phyloP scores from a whole-genome alignment of 2,888 invertebrate genomes.

The Oeneis ivallda region DNA sequence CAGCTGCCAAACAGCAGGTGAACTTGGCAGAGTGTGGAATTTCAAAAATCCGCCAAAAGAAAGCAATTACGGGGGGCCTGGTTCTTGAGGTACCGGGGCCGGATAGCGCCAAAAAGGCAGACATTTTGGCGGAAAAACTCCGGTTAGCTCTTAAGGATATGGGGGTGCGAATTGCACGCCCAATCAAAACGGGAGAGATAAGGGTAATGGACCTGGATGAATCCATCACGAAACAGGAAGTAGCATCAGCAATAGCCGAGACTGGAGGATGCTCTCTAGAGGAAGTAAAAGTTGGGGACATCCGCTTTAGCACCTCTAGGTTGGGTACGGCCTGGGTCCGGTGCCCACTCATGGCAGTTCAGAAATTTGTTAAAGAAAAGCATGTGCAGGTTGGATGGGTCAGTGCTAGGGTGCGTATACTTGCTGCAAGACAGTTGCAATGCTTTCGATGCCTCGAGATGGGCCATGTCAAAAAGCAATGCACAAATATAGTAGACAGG shows the following conservation, averaged over 20 bases:
- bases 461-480: conserved; percentile 32
- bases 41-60: conserved; percentile 1
- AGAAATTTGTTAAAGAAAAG: too few relatives aligned
- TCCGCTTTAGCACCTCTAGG: too few relatives aligned
- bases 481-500: conserved; percentile 25
- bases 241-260: conserved; percentile 26
- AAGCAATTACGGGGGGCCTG: conserved; percentile 22
- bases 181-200: conserved; percentile 26
- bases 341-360: too few relatives aligned
- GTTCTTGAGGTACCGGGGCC: conserved; percentile 13
- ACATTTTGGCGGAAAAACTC: conserved; percentile 17
- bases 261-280: too few relatives aligned
- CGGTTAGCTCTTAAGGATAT: conserved; percentile 15
- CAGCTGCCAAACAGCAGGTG: background rate
- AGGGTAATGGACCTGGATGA: too few relatives aligned
- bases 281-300: too few relatives aligned
- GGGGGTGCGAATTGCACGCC: conserved; percentile 18
- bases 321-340: too few relatives aligned
- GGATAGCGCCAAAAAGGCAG: conserved; percentile 13
- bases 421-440: conserved; percentile 28
- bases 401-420: conserved; percentile 9
- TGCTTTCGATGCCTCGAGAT: conserved; percentile 36
- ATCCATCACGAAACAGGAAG: conserved; percentile 17
- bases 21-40: conserved; percentile 11
- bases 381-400: too few relatives aligned